Base-by-base conservation (phyloP, 2,888 invertebrate genomes). In the Cheilosia urbana region DNA sequence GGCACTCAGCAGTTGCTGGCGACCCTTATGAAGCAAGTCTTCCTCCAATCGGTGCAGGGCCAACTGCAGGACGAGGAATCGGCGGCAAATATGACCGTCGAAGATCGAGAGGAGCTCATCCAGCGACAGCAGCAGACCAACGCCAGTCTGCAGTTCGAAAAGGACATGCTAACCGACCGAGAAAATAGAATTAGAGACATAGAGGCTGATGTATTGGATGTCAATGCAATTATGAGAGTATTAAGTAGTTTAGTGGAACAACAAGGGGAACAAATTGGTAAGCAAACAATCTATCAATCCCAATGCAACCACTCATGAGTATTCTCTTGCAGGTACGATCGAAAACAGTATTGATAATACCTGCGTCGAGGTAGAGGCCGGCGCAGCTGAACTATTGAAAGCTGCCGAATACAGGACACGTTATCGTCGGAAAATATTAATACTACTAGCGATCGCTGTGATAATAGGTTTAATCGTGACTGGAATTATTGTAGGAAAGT, bases 151-250 rank as follows among this genome's bases (percentile, higher is more conserved):
- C 95, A 96, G 89, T 96, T 96, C 90, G 96, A 97, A 90, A 95
- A 96, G 83, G 96, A 96, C 87, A 94, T 98, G 93, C 91, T 97
- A 73, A 89, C 96, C 45, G 98, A 98, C 89, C 94, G 96, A 62
- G 97, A 97, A 90, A 95, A 95, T 11, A 95, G 96, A 90, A 95
- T 98, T 87, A 94, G 94, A 88, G 95, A 95, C 90, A 96, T 98
- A 62, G 98, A 98, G 91, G 94, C 95, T 0, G 96, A 96, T 90
- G 95, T 97, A 66, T 91, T 97, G 80, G 97, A 97, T 91, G 95
- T 97, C 6, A 96, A 96, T 91, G 95, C 96, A 91, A 96, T 97
- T 84, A 97, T 97, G 96, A 94, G 95, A 75, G 95, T 96, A 57
- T 92, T 97, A 42, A 95, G 95, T 2, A 94, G 93, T 11, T 92